phyloP scores from a whole-genome alignment of 2,888 invertebrate genomes.

The Prosapia bicincta region DNA sequence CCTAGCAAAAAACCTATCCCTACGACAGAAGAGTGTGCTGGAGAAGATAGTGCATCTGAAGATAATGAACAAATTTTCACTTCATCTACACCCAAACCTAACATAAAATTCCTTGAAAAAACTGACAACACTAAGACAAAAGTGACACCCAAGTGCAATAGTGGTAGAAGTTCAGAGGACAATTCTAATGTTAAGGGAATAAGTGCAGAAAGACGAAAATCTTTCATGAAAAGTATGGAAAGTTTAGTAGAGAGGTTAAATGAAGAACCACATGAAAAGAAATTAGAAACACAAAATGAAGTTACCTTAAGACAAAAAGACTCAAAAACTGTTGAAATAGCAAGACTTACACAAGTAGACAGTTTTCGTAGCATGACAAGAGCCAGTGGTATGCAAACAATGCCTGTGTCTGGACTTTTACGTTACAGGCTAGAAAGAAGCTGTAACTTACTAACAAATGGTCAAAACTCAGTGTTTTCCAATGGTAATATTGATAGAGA shows the following conservation, averaged over 20 bases:
- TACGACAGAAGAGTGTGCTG: constrained; percentile 18
- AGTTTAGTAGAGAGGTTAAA: constrained; percentile 47
- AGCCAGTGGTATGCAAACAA: constrained; percentile 47
- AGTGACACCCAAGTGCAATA: constrained; percentile 10
- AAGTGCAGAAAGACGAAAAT: constrained; percentile 47
- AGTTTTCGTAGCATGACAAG: constrained; percentile 33
- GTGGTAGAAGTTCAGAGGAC: neutral
- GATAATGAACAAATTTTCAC: neutral
- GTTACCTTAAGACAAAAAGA: constrained; percentile 2
- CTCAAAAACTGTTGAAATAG: constrained; percentile 6
- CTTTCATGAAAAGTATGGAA: constrained; percentile 49
- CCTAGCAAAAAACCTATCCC: constrained; percentile 28
- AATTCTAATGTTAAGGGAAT: constrained; percentile 41
- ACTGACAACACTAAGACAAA: neutral
- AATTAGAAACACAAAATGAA: neutral
- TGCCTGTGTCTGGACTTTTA: constrained; percentile 46
- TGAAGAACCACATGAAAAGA: constrained; percentile 17
- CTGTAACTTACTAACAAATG: constrained; percentile 24
- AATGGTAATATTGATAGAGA: constrained; percentile 26
- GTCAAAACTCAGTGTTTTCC: neutral
- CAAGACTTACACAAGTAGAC: constrained; percentile 44
- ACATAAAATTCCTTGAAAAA: neutral
- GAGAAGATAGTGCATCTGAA: neutral
- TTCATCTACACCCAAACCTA: constrained; percentile 1
- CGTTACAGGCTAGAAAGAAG: constrained; percentile 26